phyloP scores from a whole-genome alignment of 2,113 vertebrate genomes.

The Nansenia antarctica region DNA sequence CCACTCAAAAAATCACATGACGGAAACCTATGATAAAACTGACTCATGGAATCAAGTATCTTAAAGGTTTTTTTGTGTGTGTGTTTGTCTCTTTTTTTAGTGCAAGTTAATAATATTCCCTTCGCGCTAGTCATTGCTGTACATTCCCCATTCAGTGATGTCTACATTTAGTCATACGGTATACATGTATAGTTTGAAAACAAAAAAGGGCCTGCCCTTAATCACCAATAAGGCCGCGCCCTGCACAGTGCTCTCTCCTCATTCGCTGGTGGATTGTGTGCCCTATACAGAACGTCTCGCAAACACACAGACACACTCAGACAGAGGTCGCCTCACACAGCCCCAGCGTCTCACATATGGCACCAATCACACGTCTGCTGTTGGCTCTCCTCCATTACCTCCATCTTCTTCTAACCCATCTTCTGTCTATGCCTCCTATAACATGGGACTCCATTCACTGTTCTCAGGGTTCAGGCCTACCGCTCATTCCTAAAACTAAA shows the following conservation, averaged over 20 bases:
- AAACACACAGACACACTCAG: conserved; percentile 72
- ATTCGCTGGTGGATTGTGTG: conserved; percentile 95
- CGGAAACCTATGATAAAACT: conserved; percentile 98
- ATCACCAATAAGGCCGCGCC: conserved; percentile 90
- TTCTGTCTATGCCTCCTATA: conserved; percentile 21
- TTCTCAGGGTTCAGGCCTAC: conserved; percentile 46
- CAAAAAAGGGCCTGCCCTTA: conserved; percentile 94
- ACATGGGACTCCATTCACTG: conserved; percentile 24
- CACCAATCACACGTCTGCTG: conserved; percentile 71
- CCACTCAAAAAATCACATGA: conserved; percentile 99
- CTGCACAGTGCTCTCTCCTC: conserved; percentile 92
- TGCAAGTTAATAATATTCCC: conserved; percentile 99
- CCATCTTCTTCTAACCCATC: conserved; percentile 26
- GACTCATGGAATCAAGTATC: conserved; percentile 99
- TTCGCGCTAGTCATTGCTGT: conserved; percentile 98
- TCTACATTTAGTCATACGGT: conserved; percentile 90
- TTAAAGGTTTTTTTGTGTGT: conserved; percentile 80
- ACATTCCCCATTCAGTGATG: conserved; percentile 99
- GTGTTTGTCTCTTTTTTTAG: conserved; percentile 80
- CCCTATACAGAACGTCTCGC: conserved; percentile 56
- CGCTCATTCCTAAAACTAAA: conserved; percentile 46
- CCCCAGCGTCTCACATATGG: conserved; percentile 67
- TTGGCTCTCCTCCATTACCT: conserved; percentile 33
- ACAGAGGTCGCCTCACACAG: conserved; percentile 36
- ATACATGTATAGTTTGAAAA: conserved; percentile 76